A percentile compares a stretch with the other conserved stretches of the same genome.
phyloP scores from a whole-genome alignment of 2,888 invertebrate genomes.

The Cyrtodaria siliqua region DNA sequence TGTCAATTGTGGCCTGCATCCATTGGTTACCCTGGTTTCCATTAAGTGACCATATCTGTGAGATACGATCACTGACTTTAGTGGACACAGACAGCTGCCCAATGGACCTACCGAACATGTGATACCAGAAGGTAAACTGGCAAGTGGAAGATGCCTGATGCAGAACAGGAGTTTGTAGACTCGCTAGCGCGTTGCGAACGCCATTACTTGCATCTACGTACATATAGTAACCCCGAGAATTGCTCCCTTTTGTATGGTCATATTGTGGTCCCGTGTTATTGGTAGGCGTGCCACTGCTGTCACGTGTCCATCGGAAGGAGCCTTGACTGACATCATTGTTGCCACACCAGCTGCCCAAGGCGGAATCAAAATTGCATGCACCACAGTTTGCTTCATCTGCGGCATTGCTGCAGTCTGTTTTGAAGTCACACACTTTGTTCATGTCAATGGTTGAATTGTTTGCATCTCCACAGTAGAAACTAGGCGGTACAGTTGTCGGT shows the following conservation, averaged over 20 bases:
- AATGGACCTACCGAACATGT: constrained; percentile 78
- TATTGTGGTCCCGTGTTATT: constrained; percentile 71
- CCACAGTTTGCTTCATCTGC: constrained; percentile 81
- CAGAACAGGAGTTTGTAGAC: constrained; percentile 69
- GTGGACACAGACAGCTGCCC: constrained; percentile 71
- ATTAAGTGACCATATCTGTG: constrained; percentile 57
- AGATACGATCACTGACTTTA: constrained; percentile 52
- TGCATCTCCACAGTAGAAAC: constrained; percentile 59
- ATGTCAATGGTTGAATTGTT: constrained; percentile 39
- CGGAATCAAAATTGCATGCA: constrained; percentile 76
- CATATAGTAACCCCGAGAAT: constrained; percentile 88
- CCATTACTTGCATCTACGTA: constrained; percentile 90
- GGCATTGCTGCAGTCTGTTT: constrained; percentile 72
- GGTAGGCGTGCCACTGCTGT: constrained; percentile 68
- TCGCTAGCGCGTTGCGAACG: constrained; percentile 55
- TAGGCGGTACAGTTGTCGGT: constrained; percentile 44
- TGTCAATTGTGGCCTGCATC: constrained; percentile 71
- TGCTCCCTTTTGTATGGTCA: constrained; percentile 76
- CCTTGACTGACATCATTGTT: constrained; percentile 75
- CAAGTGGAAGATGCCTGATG: constrained; percentile 92
- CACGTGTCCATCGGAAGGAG: constrained; percentile 72
- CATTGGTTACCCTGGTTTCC: constrained; percentile 71
- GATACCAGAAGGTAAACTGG: constrained; percentile 86
- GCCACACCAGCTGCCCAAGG: constrained; percentile 65
- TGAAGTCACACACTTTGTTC: constrained; percentile 79